Conservation (phyloP, 2,888 invertebrate species). For the Pollenia griseotomentosa region DNA sequence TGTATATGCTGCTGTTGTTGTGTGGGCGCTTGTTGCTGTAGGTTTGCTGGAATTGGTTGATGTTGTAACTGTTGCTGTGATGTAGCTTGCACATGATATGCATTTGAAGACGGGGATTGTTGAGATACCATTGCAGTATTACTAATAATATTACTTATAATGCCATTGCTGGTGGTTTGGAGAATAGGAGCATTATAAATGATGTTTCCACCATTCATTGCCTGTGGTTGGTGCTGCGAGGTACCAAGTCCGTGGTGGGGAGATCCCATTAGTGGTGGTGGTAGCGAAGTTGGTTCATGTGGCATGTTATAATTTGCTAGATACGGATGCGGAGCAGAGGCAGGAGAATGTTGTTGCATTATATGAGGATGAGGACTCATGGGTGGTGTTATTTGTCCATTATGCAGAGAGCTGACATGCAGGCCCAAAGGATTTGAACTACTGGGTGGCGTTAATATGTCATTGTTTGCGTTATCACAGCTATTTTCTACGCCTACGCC, state of each 20-base stretch:
- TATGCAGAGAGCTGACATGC: conserved; percentile 40
- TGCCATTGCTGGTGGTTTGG: conserved; percentile 56
- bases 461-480: conserved; percentile 74
- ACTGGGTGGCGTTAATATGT: conserved; percentile 51
- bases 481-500: conserved; percentile 81
- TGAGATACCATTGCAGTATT: conserved; percentile 51
- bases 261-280: conserved; percentile 59
- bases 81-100: conserved; percentile 43
- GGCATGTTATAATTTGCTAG: conserved; percentile 69
- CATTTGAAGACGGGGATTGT: conserved; percentile 28
- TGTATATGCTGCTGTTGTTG: conserved; percentile 49
- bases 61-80: conserved; percentile 52
- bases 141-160: conserved; percentile 29
- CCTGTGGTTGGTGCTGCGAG: conserved; percentile 37
- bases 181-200: conserved; percentile 51
- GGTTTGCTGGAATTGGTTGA: conserved; percentile 34
- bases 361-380: conserved; percentile 64
- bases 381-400: conserved; percentile 65
- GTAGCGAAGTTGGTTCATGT: conserved; percentile 61
- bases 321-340: conserved; percentile 73
- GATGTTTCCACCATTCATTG: conserved; percentile 58
- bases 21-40: conserved; percentile 43
- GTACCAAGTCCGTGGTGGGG: conserved; percentile 52
- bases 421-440: conserved; percentile 51
- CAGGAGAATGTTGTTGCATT: conserved; percentile 61